Evolutionary conservation across 1,140 invertebrate species (phyloP).

Genomic region (Belonocnema kinseyi): DNA sequence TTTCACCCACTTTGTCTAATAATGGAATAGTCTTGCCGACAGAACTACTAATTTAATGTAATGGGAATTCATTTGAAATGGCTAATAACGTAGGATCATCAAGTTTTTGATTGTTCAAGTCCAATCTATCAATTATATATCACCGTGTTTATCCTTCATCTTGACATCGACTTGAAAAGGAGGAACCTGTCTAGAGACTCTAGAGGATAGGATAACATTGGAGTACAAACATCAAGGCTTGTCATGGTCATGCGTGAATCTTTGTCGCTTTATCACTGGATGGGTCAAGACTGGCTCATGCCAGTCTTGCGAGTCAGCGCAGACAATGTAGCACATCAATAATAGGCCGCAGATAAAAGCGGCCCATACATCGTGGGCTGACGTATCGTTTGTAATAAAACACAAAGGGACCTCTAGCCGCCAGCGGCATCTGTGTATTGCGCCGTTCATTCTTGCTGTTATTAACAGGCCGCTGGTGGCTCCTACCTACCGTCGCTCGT

Average conservation of each 20-base stretch:
- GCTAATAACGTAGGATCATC: no score
- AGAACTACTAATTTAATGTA: no score
- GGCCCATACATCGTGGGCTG: slow-evolving; percentile 71
- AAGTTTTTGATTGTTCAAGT: no score
- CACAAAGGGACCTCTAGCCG: slow-evolving; percentile 71
- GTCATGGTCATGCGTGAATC: slow-evolving; percentile 2
- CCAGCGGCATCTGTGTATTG: slow-evolving; percentile 68
- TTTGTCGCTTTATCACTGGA: slow-evolving; percentile 14
- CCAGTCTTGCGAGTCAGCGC: slow-evolving; percentile 70
- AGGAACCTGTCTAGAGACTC: no score
- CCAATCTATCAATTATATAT: no score
- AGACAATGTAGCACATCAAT: slow-evolving; percentile 75
- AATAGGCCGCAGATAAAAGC: slow-evolving; percentile 73
- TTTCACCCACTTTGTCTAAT: no score
- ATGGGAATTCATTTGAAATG: no score
- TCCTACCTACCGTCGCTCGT: slow-evolving; percentile 61
- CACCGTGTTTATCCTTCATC: no score
- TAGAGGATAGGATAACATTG: no score
- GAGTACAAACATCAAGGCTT: background rate
- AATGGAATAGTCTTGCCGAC: no score
- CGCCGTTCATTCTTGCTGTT: slow-evolving; percentile 69
- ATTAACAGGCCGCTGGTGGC: slow-evolving; percentile 66
- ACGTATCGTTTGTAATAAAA: slow-evolving; percentile 76
- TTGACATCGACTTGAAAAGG: no score
- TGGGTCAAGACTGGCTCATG: slow-evolving; percentile 29